Conservation (phyloP, 2,888 invertebrate genomes). For the Drepanosiphum platanoidis region DNA sequence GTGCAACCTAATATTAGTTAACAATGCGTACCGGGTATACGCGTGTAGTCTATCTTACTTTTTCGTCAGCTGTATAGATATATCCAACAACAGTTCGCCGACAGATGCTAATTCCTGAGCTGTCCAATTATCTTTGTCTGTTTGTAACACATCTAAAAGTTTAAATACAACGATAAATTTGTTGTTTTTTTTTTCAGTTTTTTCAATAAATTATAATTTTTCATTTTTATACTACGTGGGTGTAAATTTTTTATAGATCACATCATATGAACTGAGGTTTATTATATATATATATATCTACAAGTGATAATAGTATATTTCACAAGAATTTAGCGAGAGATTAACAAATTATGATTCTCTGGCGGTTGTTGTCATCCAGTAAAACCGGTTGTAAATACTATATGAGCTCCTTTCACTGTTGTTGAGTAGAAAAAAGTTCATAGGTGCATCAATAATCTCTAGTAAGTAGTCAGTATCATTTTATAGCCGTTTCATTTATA, state of each 20-base stretch:
- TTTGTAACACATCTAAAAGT: slow-evolving; percentile 73
- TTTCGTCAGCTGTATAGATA: slow-evolving; percentile 84
- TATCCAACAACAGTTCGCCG: slow-evolving; percentile 85
- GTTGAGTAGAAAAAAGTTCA: not conserved
- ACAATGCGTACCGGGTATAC: not conserved
- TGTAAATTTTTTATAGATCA: not conserved
- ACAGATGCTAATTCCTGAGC: slow-evolving; percentile 87
- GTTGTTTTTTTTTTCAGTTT: too few relatives aligned
- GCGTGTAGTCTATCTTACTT: slow-evolving; percentile 71
- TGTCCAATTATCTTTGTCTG: slow-evolving; percentile 77
- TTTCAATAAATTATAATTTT: too few relatives aligned
- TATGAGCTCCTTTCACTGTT: slow-evolving; percentile 34
- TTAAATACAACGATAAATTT: not conserved
- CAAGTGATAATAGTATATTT: slow-evolving; percentile 6
- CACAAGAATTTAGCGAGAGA: not conserved
- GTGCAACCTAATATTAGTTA: not conserved
- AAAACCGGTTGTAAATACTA: slow-evolving; percentile 57
- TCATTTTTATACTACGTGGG: not conserved
- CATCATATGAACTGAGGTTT: not conserved
- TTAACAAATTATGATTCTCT: slow-evolving; percentile 22
- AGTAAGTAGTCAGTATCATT: too few relatives aligned
- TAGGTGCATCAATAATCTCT: not conserved
- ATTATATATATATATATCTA: not conserved
- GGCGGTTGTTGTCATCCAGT: not conserved
- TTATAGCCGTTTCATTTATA: too few relatives aligned